Base-by-base conservation (phyloP, 2,113 vertebrate genomes). In the Caloenas nicobarica region DNA sequence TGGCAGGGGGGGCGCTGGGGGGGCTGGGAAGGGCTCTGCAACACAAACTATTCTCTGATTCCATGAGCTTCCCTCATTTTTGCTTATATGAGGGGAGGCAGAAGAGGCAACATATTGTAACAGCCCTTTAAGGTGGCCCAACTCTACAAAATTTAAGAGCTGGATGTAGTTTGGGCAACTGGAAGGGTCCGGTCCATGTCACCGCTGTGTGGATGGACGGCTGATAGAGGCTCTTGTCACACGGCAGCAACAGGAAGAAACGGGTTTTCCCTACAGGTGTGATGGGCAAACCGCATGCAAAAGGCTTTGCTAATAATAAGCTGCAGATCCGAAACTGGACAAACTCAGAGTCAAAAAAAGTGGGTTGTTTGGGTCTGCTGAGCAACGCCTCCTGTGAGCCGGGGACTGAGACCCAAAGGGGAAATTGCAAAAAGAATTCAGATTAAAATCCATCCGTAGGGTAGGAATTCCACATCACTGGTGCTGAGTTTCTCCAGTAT, bases 261-360 rank as follows among this genome's bases (percentile, higher is more conserved):
- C 2, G 4, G n/a, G 12, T 50, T 84, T 84, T 64, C 25, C 64
- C 9, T 15, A 8, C 5, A 26, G 38, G 5, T 31, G 38, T 31
- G 19, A 25, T 25, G 46, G 69, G n/a, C 28, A 68, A 60, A 34
- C 18, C 61, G 4, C 46, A 7, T 4, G n/a, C n/a, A 16, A 69
- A 44, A 56, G 31, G 38, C 23, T 17, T 60, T 44, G 53, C 54
- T 53, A 19, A 23, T 26, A 42, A 54, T 24, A 28, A 81, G 5
- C 38, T 61, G 31, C 58, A 56, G 40, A 16, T 28, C 54, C 26
- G 62, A 74, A 81, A 36, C 1, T 4, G 40, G 46, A 16, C n/a
- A n/a, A 48, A n/a, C 54, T 22, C 29, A 2, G 14, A 31, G 60
- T 7, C 0, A 0, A 44, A 46, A 56, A 7, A 9, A 22, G 5